Base-by-base conservation (phyloP, 2,113 vertebrate species). In the Ailuropoda melanoleuca region DNA sequence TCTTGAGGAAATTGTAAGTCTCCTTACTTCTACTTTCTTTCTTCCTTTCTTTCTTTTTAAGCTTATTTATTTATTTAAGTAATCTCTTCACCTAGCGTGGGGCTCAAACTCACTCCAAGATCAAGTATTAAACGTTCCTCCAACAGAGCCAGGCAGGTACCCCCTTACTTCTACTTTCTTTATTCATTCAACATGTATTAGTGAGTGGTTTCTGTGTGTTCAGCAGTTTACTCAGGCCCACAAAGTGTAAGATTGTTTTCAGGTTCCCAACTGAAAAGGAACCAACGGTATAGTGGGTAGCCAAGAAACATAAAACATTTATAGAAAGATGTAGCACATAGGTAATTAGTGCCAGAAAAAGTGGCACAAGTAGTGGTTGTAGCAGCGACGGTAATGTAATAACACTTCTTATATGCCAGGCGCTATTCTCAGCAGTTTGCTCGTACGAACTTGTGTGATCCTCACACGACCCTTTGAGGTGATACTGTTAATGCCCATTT, bases 1-100 rank as follows among this genome's bases (percentile, higher is more conserved):
- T 98, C 99, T 99, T 64, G 99, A 99, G 97, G 99, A 99, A 99
- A 99, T 99, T 95, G 99, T 99, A 98, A 99, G 99, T 99, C 68
- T 92, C 66, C 70, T 77, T 17, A 39, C 62, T 66, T n/a, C 24
- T 68, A 15, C 14, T 48, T 48, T 2, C 12, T 26, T 77, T 17
- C 43, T 75, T 74, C 21, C 21, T 72, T 72, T 43, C 37, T 24
- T 72, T 72, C 10, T 39, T 72, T 72, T 23, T 24, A 37, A 12
- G 19, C 19, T 70, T 23, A 29, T 31, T 74, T 74, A 1, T 43
- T 46, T 48, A 9, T 77, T 77, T 18, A 48, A 48, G 43, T 18
- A 46, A 77, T 77, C 24, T 29, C 72, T 77, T 1, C 43, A 77
- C 43, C 74, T 29, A 77, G 46, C 8, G 4, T 77, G 43, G 74